Conservation (phyloP, 1,140 invertebrate species). For the Tyrophagus putrescentiae region DNA sequence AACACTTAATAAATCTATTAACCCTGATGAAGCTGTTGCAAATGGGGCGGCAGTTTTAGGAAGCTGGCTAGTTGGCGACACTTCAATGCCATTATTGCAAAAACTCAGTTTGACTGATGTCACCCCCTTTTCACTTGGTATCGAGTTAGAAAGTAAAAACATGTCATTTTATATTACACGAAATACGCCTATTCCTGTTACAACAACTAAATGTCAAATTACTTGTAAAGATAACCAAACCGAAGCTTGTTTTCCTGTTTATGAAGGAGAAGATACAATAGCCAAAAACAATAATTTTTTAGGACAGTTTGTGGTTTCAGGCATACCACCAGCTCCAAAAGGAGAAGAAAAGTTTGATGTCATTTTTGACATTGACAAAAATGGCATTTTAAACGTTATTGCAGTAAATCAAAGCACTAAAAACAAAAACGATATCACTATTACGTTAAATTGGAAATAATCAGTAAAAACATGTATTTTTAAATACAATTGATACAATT, state of each 20-base stretch:
- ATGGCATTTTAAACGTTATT: not conserved
- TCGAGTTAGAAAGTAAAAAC: not conserved
- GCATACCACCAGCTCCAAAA: too few relatives aligned
- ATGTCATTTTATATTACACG: conserved; percentile 24
- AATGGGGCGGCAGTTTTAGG: conserved; percentile 61
- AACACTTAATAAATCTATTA: conserved; percentile 86
- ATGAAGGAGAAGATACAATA: not conserved
- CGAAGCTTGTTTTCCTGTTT: not conserved
- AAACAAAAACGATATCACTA: not conserved
- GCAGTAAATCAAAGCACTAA: not conserved
- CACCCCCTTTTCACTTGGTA: not conserved
- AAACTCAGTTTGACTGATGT: not conserved
- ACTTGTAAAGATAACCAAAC: not conserved
- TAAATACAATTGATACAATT: too few relatives aligned
- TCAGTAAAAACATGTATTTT: too few relatives aligned
- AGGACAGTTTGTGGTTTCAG: too few relatives aligned
- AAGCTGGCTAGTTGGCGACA: conserved; percentile 77
- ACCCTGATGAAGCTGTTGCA: conserved; percentile 77
- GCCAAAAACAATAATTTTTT: not conserved
- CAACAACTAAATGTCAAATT: not conserved
- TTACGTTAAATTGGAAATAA: too few relatives aligned
- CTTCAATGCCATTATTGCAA: conserved; percentile 53
- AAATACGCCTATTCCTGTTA: conserved; percentile 33
- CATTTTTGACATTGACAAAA: not conserved
- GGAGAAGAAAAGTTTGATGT: not conserved